Evolutionary conservation across 2,797 vertebrate species (phyloP).

Genomic region (Periparus ater): DNA sequence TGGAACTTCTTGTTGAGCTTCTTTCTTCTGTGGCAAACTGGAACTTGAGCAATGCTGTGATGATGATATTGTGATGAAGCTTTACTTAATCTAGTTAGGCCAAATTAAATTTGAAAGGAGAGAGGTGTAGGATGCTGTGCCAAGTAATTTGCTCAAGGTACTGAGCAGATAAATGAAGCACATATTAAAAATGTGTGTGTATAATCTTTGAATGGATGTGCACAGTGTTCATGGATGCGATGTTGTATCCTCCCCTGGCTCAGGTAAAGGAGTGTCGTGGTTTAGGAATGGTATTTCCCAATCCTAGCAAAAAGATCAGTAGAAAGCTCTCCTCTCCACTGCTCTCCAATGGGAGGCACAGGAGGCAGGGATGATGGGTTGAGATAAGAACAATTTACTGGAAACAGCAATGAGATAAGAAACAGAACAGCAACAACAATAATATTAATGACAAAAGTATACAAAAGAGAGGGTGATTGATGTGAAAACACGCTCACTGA

Average conservation of each 20-base stretch:
- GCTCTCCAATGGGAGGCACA: background rate
- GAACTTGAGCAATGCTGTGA: background rate
- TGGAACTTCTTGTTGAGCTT: background rate
- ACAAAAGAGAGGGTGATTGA: background rate
- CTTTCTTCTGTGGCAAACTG: background rate
- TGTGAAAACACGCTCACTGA: background rate
- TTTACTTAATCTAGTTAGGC: background rate
- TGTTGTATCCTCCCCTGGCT: background rate
- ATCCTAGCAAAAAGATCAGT: background rate
- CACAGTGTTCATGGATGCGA: background rate
- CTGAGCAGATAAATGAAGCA: background rate
- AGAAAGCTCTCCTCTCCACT: background rate
- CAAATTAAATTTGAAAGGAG: slow-evolving; percentile 9
- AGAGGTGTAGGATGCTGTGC: background rate
- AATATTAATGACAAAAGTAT: background rate
- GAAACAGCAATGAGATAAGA: background rate
- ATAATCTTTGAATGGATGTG: background rate
- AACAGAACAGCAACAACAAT: background rate
- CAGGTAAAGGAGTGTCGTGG: background rate
- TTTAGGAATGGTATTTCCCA: background rate
- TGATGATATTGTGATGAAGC: background rate
- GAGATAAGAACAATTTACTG: background rate
- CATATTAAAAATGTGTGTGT: background rate
- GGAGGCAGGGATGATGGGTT: background rate
- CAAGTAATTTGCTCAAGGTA: background rate